These are phyloP conservation scores for Salpingus planirostris DNA, from an alignment of 2,888 invertebrate species.

Conservation along the genomic window DNA sequence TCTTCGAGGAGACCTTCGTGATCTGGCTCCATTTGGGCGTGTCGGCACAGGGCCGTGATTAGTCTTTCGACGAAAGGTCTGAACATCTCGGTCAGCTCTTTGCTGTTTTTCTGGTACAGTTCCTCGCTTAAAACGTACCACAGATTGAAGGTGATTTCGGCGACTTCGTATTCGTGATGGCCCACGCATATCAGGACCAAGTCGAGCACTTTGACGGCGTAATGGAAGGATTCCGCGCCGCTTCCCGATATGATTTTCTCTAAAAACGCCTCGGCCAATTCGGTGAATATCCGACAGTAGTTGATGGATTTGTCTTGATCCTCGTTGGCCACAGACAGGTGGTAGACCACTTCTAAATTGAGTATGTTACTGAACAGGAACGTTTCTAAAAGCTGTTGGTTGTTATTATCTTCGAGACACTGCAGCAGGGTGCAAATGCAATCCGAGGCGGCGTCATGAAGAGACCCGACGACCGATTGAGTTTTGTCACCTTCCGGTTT, in stretches of 20 bases:
- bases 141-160: constrained; percentile 87
- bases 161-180: constrained; percentile 90
- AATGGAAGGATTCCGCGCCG: constrained; percentile 53
- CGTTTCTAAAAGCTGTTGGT: constrained; percentile 64
- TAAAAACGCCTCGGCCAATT: constrained; percentile 84
- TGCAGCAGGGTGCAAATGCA: constrained; percentile 81
- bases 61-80: constrained; percentile 85
- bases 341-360: constrained; percentile 75
- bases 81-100: constrained; percentile 71
- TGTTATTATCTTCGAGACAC: constrained; percentile 68
- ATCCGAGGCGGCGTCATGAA: constrained; percentile 88
- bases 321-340: constrained; percentile 84
- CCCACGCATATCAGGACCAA: constrained; percentile 86
- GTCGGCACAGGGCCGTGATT: constrained; percentile 78
- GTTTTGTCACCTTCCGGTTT: constrained; percentile 30
- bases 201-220: constrained; percentile 77
- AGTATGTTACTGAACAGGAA: constrained; percentile 75
- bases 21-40: constrained; percentile 95
- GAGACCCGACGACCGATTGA: constrained; percentile 26
- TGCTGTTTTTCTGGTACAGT: constrained; percentile 79
- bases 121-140: constrained; percentile 96
- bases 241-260: constrained; percentile 66
- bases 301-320: constrained; percentile 91
- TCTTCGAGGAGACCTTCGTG: constrained; percentile 79
- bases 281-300: constrained; percentile 91